A percentile compares a stretch with the other conserved stretches of the same genome.
Evolutionary conservation across 2,113 vertebrate genomes (phyloP).

Genomic region (Catharus fuscescens): DNA sequence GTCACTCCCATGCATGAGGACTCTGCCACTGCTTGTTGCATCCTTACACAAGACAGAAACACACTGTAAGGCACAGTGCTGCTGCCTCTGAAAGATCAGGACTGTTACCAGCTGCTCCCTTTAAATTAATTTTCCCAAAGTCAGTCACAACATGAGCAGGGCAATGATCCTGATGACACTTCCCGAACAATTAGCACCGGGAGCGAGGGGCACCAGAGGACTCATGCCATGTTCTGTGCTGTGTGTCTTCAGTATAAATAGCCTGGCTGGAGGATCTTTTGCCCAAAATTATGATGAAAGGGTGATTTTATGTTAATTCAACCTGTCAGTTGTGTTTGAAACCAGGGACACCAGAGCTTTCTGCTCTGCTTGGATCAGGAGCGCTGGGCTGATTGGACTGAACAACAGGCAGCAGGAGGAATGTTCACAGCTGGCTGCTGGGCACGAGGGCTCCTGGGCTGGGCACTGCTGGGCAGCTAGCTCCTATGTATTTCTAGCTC

Average conservation of each 20-base stretch:
- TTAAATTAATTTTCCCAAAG: constrained; percentile 48
- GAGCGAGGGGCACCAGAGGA: background rate
- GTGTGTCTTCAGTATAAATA: constrained; percentile 5
- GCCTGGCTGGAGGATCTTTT: constrained; percentile 12
- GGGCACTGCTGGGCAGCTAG: background rate
- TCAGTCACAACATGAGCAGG: background rate
- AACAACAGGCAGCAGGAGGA: background rate
- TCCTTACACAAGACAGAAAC: background rate
- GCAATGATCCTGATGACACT: background rate
- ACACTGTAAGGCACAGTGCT: background rate
- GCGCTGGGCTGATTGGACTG: background rate
- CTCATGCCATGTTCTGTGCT: background rate
- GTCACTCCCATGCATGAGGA: background rate
- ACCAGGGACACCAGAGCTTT: background rate
- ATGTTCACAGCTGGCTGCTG: background rate
- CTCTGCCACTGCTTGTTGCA: background rate
- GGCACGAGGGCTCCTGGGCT: background rate
- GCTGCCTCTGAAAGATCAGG: background rate
- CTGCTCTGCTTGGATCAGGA: background rate
- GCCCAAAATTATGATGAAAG: constrained; percentile 31
- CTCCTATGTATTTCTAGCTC: background rate
- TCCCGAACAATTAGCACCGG: constrained; percentile 30
- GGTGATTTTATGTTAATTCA: constrained; percentile 64
- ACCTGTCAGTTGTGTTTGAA: constrained; percentile 65
- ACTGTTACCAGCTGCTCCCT: constrained; percentile 57